Conservation (phyloP, 2,888 invertebrate species). For the Miltochrista miniata region DNA sequence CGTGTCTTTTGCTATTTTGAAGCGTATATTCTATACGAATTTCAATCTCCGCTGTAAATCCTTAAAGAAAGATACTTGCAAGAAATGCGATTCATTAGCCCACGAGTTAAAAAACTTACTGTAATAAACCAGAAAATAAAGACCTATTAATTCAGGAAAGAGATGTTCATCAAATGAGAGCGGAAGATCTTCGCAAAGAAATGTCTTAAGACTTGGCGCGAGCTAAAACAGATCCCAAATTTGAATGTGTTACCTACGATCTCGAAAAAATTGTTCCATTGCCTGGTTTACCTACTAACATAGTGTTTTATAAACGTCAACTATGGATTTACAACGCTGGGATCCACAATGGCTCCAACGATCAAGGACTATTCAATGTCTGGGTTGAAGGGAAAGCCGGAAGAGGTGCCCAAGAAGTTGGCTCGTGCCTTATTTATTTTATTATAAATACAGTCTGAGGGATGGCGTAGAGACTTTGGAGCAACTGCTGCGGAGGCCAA, state of each 20-base stretch:
- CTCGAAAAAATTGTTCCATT: constrained; percentile 14
- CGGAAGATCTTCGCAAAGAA: constrained; percentile 1
- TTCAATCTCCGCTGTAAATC: too few relatives aligned
- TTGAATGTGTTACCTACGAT: constrained; percentile 13
- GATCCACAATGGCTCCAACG: constrained; percentile 20
- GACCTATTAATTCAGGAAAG: neutral
- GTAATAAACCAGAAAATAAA: constrained; percentile 3
- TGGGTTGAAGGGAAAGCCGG: constrained; percentile 28
- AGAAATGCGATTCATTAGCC: too few relatives aligned
- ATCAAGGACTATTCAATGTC: constrained; percentile 19
- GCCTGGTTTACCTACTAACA: constrained; percentile 15
- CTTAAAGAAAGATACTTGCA: too few relatives aligned
- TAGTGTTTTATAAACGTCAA: constrained; percentile 28
- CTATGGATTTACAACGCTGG: constrained; percentile 25
- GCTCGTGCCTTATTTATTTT: constrained; percentile 10
- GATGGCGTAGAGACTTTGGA: constrained; percentile 10
- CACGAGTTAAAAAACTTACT: neutral
- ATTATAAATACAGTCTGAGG: constrained; percentile 6
- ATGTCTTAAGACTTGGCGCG: constrained; percentile 6
- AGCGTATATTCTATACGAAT: constrained; percentile 8
- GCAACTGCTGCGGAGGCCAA: constrained; percentile 15
- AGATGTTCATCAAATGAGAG: neutral
- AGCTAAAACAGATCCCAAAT: constrained; percentile 5
- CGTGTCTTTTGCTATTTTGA: too few relatives aligned
- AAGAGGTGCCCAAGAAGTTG: too few relatives aligned